Conservation (phyloP, 2,888 invertebrate genomes). For the Xestia ashworthii region DNA sequence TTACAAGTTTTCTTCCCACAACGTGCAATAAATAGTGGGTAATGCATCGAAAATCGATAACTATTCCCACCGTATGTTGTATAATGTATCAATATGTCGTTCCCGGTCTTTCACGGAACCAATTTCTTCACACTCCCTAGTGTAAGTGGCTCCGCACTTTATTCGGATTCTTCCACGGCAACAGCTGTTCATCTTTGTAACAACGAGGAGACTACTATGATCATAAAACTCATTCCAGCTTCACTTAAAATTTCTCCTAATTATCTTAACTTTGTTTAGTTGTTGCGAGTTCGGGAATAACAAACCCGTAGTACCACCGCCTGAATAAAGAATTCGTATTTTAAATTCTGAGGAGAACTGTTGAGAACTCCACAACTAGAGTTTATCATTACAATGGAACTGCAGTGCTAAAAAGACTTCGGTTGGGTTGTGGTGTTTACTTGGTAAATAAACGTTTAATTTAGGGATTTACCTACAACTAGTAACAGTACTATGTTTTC, state of each 20-base stretch:
- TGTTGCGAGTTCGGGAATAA: constrained; percentile 31
- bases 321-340: constrained; percentile 55
- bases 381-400: constrained; percentile 60
- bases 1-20: constrained; percentile 36
- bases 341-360: constrained; percentile 52
- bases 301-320: constrained; percentile 30
- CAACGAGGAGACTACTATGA: constrained; percentile 40
- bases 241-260: constrained; percentile 45
- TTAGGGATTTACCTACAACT: constrained; percentile 4
- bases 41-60: constrained; percentile 59
- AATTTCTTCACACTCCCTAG: constrained; percentile 61
- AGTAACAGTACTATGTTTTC: not conserved
- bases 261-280: constrained; percentile 36
- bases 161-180: constrained; percentile 57
- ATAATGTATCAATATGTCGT: constrained; percentile 65
- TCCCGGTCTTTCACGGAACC: constrained; percentile 58
- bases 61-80: constrained; percentile 51
- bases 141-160: constrained; percentile 61
- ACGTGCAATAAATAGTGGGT: constrained; percentile 49
- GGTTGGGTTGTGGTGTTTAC: constrained; percentile 17
- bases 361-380: constrained; percentile 47
- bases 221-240: constrained; percentile 46
- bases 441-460: constrained; percentile 35
- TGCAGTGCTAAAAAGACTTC: constrained; percentile 29
- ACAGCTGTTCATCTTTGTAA: constrained; percentile 62